Evolutionary conservation across 1,140 invertebrate species (phyloP), one percentile per base, ranked within the genome.

Genomic region (Zaprionus camerounensis): DNA sequence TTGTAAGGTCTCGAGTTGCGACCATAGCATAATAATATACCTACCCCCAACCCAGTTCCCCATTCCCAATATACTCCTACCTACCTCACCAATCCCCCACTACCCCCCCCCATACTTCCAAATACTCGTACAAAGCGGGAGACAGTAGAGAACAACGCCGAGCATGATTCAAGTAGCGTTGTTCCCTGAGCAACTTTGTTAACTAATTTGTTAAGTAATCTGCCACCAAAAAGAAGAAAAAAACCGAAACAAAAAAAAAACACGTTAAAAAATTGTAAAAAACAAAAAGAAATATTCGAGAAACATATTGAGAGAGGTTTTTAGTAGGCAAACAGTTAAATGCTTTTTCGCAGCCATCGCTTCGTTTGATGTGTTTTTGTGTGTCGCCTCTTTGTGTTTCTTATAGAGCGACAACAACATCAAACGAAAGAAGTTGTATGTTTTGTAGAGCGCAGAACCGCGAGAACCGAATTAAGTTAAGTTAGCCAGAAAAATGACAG

Each of bases 131-230:
- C 80, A 82, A 77, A 67, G 79, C 82, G 78, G 76, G 81, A 55
- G 62, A 71, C 63, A 77, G 65, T 53, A 53, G 64, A 41, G 68
- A 67, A 46, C 38, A 57, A 57, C 26, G 64, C 63, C 15, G 3
- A 24, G 28, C 26, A 9, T 6, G 41, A 31, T 57, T 15, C 34
- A 41, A 81, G 71, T 67, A 51, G 65, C 73, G 75, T 79, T 78
- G 82, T 81, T 88, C 84, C 84, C 69, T 84, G 84, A 85, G 82
- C 85, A 88, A 90, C 84, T 82, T 90, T 90, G 85, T 90, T 90
- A 82, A 90, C 86, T 90, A 90, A 91, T 90, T 90, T 91, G 76
- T 90, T 90, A 90, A 90, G 85, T 85, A 91, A 88, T 85, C 72
- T 66, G 73, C 86, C 76, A 76, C 81, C 78, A 85, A 84, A 81